These are phyloP conservation scores for Alectura lathami DNA, from an alignment of 2,113 vertebrate species.

Conservation along the genomic window DNA sequence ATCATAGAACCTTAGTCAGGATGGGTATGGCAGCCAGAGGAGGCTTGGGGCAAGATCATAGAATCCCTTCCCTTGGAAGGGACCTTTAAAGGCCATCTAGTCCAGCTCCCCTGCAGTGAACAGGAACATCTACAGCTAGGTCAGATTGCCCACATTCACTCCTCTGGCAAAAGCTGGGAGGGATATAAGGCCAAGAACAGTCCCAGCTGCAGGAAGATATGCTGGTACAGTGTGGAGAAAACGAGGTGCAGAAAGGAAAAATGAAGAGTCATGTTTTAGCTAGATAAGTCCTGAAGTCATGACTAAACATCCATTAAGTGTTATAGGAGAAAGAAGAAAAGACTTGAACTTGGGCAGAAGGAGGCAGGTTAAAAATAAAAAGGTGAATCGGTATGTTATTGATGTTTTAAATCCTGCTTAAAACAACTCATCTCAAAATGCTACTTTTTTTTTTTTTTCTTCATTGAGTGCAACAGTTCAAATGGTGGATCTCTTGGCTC, in stretches of 20 bases:
- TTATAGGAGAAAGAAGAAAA: neutral
- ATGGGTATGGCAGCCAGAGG: neutral
- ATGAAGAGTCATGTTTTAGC: neutral
- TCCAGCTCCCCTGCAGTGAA: too few species aligned
- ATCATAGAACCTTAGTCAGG: neutral
- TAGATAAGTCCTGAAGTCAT: neutral
- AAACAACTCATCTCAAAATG: neutral
- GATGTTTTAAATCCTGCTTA: neutral
- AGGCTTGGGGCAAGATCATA: rapidly evolving
- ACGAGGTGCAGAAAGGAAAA: neutral
- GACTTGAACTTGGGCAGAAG: neutral
- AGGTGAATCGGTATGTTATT: neutral
- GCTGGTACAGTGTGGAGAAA: neutral
- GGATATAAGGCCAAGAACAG: neutral
- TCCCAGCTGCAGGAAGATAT: neutral
- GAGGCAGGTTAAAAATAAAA: neutral
- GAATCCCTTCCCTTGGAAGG: too few species aligned
- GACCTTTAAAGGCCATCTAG: too few species aligned
- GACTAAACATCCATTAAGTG: neutral
- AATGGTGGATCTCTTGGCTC: neutral
- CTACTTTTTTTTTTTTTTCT: neutral
- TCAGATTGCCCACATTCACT: neutral
- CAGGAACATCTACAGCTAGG: too few species aligned
- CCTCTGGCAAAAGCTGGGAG: neutral
- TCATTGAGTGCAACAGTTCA: neutral